These are phyloP conservation scores for Pithys albifrons DNA, from an alignment of 2,113 vertebrate species.

Conservation along the genomic window DNA sequence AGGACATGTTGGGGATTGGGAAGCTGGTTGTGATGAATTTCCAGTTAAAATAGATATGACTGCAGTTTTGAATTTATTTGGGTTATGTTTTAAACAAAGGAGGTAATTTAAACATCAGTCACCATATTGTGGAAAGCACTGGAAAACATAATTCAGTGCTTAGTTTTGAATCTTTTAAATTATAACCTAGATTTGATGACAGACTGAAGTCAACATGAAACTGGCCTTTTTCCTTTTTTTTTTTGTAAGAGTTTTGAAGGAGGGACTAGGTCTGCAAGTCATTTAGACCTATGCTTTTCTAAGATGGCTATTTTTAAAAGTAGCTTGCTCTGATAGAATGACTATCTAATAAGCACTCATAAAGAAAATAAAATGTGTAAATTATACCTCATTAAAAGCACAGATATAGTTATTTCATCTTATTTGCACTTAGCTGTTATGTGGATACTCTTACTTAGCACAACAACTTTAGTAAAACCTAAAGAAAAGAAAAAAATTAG, in stretches of 20 bases:
- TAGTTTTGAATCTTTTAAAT: neutral
- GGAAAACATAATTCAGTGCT: neutral
- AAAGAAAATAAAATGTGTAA: neutral
- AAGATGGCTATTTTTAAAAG: neutral
- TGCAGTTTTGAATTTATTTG: neutral
- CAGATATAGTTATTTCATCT: neutral
- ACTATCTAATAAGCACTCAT: neutral
- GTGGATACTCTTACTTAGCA: neutral
- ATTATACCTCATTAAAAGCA: neutral
- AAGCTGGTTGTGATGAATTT: neutral
- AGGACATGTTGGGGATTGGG: neutral
- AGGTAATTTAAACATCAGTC: constrained; percentile 36
- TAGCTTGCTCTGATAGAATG: neutral
- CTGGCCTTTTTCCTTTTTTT: neutral
- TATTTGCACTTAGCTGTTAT: neutral
- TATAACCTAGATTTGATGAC: constrained; percentile 7
- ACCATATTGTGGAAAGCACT: neutral
- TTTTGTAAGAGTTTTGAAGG: neutral
- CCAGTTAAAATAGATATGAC: neutral
- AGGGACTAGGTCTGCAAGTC: neutral
- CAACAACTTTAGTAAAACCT: neutral
- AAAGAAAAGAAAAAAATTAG: neutral
- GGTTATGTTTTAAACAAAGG: neutral
- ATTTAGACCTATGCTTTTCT: neutral
- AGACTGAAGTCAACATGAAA: neutral